Evolutionary conservation across 2,113 vertebrate genomes (phyloP).

Genomic region (Cisticola juncidis): DNA sequence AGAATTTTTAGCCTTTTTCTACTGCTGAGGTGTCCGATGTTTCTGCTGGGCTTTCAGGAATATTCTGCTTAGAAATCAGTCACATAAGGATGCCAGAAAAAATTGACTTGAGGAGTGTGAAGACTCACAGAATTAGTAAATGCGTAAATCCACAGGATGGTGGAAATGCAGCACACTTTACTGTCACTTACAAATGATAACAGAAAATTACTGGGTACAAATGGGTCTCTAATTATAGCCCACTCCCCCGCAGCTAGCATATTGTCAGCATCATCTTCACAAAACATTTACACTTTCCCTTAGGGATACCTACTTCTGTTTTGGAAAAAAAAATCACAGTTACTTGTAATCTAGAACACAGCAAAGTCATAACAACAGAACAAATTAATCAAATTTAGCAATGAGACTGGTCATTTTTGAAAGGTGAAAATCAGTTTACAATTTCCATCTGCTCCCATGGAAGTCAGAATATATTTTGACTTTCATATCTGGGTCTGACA

Average conservation of each 20-base stretch:
- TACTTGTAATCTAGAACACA: constrained; percentile 17
- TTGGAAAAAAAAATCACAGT: neutral
- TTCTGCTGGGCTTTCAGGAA: neutral
- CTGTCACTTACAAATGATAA: neutral
- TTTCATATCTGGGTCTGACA: constrained; percentile 13
- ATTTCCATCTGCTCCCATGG: neutral
- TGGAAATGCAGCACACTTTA: neutral
- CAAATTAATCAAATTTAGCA: neutral
- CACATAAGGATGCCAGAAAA: neutral
- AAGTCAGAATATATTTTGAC: constrained; percentile 34
- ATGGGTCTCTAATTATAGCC: neutral
- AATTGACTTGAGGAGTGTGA: neutral
- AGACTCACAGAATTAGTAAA: neutral
- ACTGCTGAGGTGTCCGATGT: neutral
- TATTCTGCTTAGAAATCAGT: neutral
- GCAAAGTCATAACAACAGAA: neutral
- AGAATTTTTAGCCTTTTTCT: neutral
- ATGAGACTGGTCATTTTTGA: neutral
- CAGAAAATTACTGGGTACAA: neutral
- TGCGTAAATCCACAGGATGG: neutral
- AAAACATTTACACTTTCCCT: neutral
- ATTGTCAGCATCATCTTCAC: neutral
- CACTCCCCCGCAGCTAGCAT: neutral
- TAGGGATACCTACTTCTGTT: neutral
- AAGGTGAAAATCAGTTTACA: constrained; percentile 31